Base-by-base conservation (phyloP, 2,888 invertebrate species). In the Agrotis segetum region DNA sequence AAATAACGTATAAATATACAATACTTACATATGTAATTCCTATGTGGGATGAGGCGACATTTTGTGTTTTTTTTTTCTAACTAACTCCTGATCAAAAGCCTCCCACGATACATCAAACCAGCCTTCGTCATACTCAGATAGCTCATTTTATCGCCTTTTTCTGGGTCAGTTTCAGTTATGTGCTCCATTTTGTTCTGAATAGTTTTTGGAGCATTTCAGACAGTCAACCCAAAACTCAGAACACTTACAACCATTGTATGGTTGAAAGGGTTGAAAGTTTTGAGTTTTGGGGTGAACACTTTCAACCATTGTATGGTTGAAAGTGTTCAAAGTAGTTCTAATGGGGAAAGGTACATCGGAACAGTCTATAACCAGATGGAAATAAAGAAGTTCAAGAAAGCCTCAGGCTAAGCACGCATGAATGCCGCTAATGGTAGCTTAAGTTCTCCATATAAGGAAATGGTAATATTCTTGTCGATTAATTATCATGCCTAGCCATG, bases 1-100 rank as follows among this genome's bases (percentile, higher is more conserved):
- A 92, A 92, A 93, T 92, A 91, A 91, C 89, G 87, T 90, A 88
- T 87, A 86, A 86, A 83, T 87, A 87, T 84, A 87, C 80, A 82
- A 74, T 74, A 70, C 71, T 64, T 79, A 76, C 71, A 67, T 68
- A 74, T 58, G 46, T 70, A 64, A 70, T 67, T 50, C 19, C 13
- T 46, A n/a, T 17, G 40, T 11, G 46, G 29, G 71, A 77, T 79
- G 71, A 74, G 67, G 71, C 75, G 81, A 81, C 82, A 79, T 73
- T 74, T 64, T 55, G 59, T 64, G 24, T 58, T 66, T 58, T 62
- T 44, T 19, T 61, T 55, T 9, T 17, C 3, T 17, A 1, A 6
- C 16, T 16, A 24, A 21, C 21, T 53, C n/a, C 21, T 24, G 16
- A 47, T 17, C 47, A 17, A 34, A 34, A 50, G 52, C 14, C 14